These are phyloP conservation scores for Carassius carassius DNA, from an alignment of 2,113 vertebrate species.

Conservation along the genomic window DNA sequence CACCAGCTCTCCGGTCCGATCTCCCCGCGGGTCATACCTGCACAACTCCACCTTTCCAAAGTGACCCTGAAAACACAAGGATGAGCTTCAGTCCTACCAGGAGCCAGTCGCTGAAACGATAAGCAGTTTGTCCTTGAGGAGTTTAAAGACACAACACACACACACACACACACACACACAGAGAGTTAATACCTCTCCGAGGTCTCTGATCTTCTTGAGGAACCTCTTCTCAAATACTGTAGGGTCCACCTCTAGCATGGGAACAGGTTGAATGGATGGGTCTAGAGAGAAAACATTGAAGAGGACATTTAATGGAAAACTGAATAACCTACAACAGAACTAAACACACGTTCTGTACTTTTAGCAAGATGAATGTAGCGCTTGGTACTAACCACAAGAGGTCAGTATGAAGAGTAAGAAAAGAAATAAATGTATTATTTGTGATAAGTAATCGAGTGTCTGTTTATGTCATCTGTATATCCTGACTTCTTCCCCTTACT, in stretches of 20 bases:
- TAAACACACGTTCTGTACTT: not conserved
- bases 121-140: not conserved
- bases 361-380: conserved; percentile 44
- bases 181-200: conserved; percentile 87
- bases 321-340: not conserved
- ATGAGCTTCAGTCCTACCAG: not conserved
- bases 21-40: conserved; percentile 91
- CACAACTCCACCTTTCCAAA: conserved; percentile 98
- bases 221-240: conserved; percentile 94
- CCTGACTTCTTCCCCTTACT: conserved; percentile 73
- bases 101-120: not conserved
- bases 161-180: not conserved
- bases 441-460: not conserved
- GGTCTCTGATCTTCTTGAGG: conserved; percentile 85
- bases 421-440: not conserved
- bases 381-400: conserved; percentile 58
- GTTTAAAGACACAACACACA: not conserved
- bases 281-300: conserved; percentile 60
- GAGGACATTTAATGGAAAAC: not conserved
- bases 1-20: conserved; percentile 92
- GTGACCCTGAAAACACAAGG: conserved; percentile 81
- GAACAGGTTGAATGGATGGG: conserved; percentile 72
- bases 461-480: not conserved
- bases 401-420: conserved; percentile 50
- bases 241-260: conserved; percentile 83